Evolutionary conservation across 1,140 invertebrate genomes (phyloP).

Genomic region (Drosophila sulfurigaster): DNA sequence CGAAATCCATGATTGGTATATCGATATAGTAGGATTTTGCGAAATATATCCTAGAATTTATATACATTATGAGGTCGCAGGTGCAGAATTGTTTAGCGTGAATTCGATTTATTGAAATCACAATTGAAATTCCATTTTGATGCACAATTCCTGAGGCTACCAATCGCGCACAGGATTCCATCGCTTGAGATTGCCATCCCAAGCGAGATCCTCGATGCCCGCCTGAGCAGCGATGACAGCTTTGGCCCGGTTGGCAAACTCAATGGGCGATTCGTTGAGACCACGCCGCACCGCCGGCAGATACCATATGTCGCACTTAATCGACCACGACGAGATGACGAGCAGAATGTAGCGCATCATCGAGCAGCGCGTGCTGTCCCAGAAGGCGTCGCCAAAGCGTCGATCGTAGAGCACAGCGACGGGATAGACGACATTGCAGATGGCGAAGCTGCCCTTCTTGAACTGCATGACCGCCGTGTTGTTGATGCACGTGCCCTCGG

Average conservation of each 20-base stretch:
- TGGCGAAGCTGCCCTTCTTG: slow-evolving; percentile 65
- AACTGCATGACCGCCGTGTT: slow-evolving; percentile 75
- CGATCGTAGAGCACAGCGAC: slow-evolving; percentile 62
- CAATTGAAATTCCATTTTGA: no score
- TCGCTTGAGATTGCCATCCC: slow-evolving; percentile 68
- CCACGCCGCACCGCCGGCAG: slow-evolving; percentile 33
- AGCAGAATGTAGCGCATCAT: slow-evolving; percentile 62
- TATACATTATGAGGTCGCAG: no score
- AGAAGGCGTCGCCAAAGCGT: slow-evolving; percentile 60
- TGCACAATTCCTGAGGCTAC: slow-evolving; percentile 2
- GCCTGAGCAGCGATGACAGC: slow-evolving; percentile 53
- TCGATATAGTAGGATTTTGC: no score
- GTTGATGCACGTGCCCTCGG: slow-evolving; percentile 70
- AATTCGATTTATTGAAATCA: no score
- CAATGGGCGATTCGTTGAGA: slow-evolving; percentile 30
- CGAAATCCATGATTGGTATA: no score
- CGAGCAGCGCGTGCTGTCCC: slow-evolving; percentile 63
- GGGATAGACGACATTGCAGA: slow-evolving; percentile 59
- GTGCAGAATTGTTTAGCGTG: no score
- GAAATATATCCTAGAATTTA: no score
- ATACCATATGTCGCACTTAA: slow-evolving; percentile 63
- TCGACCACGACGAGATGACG: slow-evolving; percentile 63
- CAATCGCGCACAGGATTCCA: slow-evolving; percentile 53
- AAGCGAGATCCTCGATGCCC: slow-evolving; percentile 53
- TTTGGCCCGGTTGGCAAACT: slow-evolving; percentile 61